A percentile compares a stretch with the other conserved stretches of the same genome.
Evolutionary conservation across 2,113 vertebrate genomes (phyloP).

Genomic region (Scartelaos histophorus): DNA sequence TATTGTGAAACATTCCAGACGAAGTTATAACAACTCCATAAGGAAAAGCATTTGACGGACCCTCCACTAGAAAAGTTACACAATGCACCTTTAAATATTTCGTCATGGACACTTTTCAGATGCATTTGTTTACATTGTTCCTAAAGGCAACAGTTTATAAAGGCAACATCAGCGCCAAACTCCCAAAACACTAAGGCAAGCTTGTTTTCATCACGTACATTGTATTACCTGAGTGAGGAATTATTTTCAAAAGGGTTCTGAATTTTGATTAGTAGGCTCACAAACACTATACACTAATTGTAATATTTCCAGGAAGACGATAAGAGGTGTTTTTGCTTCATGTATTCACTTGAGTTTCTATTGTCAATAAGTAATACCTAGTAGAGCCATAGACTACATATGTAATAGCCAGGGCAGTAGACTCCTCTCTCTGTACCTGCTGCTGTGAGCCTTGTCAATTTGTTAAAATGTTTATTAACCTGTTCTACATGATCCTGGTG

Average conservation of each 20-base stretch:
- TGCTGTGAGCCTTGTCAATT: too few relatives aligned
- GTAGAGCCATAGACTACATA: background rate
- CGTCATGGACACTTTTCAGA: background rate
- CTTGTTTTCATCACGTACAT: constrained; percentile 27
- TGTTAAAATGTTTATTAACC: too few relatives aligned
- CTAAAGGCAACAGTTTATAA: constrained; percentile 5
- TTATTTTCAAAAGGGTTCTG: constrained; percentile 25
- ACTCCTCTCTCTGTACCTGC: too few relatives aligned
- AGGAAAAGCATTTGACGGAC: too few relatives aligned
- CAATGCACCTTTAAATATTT: constrained; percentile 1
- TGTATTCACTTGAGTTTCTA: background rate
- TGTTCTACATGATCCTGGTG: too few relatives aligned
- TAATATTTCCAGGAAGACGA: constrained; percentile 48
- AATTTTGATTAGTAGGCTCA: background rate
- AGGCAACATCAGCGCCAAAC: constrained; percentile 42
- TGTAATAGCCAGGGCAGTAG: too few relatives aligned
- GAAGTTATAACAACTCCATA: too few relatives aligned
- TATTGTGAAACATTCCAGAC: too few relatives aligned
- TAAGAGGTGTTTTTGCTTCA: constrained; percentile 15
- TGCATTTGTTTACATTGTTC: constrained; percentile 12
- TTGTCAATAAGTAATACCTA: constrained; percentile 23
- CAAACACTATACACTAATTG: background rate
- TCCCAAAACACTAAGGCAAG: constrained; percentile 61
- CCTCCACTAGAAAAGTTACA: too few relatives aligned
- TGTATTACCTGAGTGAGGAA: constrained; percentile 71